Evolutionary conservation across 2,888 invertebrate species (phyloP), one percentile per base, ranked within the genome.

Genomic region (Teinopalpus imperialis): DNA sequence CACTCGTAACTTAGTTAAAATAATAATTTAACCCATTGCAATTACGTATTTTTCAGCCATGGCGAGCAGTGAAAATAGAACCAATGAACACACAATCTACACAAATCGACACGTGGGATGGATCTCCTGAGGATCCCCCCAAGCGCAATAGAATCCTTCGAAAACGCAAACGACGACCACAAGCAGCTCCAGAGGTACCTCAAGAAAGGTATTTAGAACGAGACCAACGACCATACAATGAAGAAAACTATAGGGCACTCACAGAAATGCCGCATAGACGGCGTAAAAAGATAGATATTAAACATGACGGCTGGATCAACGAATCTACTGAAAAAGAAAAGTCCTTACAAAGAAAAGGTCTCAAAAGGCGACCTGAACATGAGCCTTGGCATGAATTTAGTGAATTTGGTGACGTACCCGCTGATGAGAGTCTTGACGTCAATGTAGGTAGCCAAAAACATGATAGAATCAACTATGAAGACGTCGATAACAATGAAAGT

Each of bases 91-190:
- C 66, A 36, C 63, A 66, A 43, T 52, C 74, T 8, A 61, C 64
- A 20, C 59, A 56, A 43, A 52, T 58, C 6, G 66, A 69, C 18
- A 65, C 65, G 6, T 85, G 86, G 85, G 74, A 74, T n/a, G 71
- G 73, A 23, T 68, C 63, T 1, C 62, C 69, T 14, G 80, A 79
- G 16, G 76, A 78, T 43, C 61, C 66, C 0, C 75, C 81, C 2
- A 81, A 83, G 60, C 77, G 90, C 2, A 75, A 90, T 23, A 74
- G 90, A 53, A 63, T 80, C 5, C 75, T 75, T 1, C 86, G 92
- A 6, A 93, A 93, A 75, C 87, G 92, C 44, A 93, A 92, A 73
- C 85, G 92, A 44, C 85, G 91, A 31, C 92, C 92, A n/a, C 83
- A 87, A 42, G 44, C 53, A 2, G 51, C 65, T 4, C 52, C 57